Evolutionary conservation across 2,888 invertebrate genomes (phyloP), one percentile per base, ranked within the genome.

Genomic region (Campoplex capitator): DNA sequence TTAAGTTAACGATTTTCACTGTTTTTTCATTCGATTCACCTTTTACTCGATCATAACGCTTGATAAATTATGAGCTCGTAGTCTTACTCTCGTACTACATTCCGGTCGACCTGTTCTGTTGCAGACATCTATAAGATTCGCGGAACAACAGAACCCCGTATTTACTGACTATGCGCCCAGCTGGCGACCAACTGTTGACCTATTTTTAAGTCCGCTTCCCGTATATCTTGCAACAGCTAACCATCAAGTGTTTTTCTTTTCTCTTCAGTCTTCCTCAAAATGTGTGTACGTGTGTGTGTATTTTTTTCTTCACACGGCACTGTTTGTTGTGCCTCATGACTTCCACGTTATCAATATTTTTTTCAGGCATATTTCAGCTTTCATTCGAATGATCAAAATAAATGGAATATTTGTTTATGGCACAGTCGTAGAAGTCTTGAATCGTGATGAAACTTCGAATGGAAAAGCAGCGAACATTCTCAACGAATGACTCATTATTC

Each of bases 131-230:
- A 74, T 35, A 78, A 67, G 76, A 65, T 75, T 76, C 73, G 68
- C 75, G 65, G 73, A 85, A 80, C 73, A 76, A 74, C 80, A 54
- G 82, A 42, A 35, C 84, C 80, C 77, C 56, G 56, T 76, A 76
- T 83, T 78, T 83, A 83, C 78, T 73, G 65, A 65, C 79, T 56
- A 58, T 87, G 90, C 88, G 90, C 88, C 91, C 91, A 91, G 91
- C 91, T 91, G 91, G 88, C 89, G 90, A 67, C 91, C 91, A 91
- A 90, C 91, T 91, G 91, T 90, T 89, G 88, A 83, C 80, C 81
- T 82, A 84, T 84, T 84, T 79, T 79, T 75, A 45, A 79, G 74
- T 51, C 71, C 48, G 67, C 58, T 68, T 74, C 62, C 65, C 80
- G 56, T 58, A 80, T 65, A 73, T 58, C 23, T 23, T 23, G 68